Evolutionary conservation across 2,113 vertebrate genomes (phyloP).

Genomic region (Phalacrocorax aristotelis): DNA sequence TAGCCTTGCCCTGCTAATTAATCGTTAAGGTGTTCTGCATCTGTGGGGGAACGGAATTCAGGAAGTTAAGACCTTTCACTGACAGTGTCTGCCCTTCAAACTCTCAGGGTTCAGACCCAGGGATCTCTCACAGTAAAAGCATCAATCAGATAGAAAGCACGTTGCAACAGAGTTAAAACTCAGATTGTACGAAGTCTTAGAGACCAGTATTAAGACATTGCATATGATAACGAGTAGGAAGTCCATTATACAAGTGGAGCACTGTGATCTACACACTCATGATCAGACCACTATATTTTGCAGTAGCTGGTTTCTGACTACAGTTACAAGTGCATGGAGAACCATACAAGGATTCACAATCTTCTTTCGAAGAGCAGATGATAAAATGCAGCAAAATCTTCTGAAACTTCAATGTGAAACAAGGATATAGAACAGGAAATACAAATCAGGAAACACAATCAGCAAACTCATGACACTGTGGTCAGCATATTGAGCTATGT

Average conservation of each 20-base stretch:
- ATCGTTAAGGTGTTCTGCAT: background rate
- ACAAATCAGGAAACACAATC: constrained; percentile 35
- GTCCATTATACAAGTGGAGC: background rate
- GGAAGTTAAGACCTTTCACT: background rate
- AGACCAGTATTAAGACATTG: background rate
- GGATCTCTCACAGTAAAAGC: background rate
- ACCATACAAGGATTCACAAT: constrained; percentile 41
- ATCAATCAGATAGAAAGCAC: background rate
- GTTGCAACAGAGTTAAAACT: background rate
- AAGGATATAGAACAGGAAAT: constrained; percentile 52
- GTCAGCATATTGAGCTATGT: background rate
- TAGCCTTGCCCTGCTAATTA: background rate
- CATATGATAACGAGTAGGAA: background rate
- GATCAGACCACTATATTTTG: background rate
- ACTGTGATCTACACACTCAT: constrained; percentile 4
- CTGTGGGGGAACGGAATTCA: fast-evolving
- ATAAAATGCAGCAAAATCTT: constrained; percentile 22
- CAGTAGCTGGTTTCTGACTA: constrained; percentile 43
- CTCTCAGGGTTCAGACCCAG: background rate
- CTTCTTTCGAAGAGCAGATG: constrained; percentile 47
- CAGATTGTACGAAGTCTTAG: background rate
- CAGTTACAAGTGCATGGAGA: constrained; percentile 23
- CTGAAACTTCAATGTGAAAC: constrained; percentile 24
- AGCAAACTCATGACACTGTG: constrained; percentile 36
- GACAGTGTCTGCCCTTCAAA: background rate